These are phyloP conservation scores for Coptodon bakossiorum DNA, from an alignment of 2,113 vertebrate genomes.

Conservation along the genomic window DNA sequence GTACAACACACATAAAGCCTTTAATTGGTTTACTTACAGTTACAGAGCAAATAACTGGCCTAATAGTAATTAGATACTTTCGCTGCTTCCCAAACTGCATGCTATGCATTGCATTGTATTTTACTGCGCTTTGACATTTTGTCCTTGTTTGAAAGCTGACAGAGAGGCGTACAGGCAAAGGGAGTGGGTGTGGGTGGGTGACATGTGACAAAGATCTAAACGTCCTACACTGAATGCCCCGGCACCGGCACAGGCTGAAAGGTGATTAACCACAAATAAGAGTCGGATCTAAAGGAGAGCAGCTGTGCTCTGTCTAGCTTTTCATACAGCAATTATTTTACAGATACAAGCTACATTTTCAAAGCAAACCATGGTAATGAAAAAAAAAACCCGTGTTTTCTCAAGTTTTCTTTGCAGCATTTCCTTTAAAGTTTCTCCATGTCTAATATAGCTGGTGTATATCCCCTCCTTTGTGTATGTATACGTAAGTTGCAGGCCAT, in stretches of 20 bases:
- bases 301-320: not conserved
- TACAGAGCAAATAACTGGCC: not conserved
- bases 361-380: not conserved
- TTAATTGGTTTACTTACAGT: not conserved
- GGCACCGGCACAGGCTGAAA: accelerated
- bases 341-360: not conserved
- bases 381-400: accelerated
- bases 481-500: not conserved
- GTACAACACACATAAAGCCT: not conserved
- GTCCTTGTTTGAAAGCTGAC: not conserved
- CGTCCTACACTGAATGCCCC: not conserved
- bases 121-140: not conserved
- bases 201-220: not conserved
- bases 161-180: not conserved
- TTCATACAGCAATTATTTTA: not conserved
- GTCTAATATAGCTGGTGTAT: not conserved
- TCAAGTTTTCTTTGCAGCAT: not conserved
- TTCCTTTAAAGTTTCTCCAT: not conserved
- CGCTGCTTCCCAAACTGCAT: not conserved
- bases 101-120: not conserved
- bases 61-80: not conserved
- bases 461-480: not conserved
- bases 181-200: not conserved
- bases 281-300: not conserved
- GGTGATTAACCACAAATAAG: not conserved